A percentile compares a stretch with the other conserved stretches of the same genome.
Evolutionary conservation across 30 jellyfish, hydroid and myxozoan species (phyloP).

Genomic region (Pseudorhiza aurosa): DNA sequence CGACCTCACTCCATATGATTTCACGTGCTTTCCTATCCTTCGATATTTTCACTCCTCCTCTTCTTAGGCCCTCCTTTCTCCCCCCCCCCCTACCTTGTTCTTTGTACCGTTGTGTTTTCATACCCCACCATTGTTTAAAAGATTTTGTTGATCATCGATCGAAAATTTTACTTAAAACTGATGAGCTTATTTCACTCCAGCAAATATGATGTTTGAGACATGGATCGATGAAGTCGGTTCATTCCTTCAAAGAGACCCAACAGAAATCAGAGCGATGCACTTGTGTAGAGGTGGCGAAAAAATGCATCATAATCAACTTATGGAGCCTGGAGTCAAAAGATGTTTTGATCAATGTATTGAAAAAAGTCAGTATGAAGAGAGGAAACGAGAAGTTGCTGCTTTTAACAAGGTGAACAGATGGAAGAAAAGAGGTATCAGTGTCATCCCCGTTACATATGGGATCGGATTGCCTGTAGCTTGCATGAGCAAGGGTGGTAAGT

Average conservation of each 20-base stretch:
- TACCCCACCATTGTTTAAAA: no score
- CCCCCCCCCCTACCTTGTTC: not conserved
- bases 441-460: conserved; percentile 28
- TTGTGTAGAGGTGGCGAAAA: conserved; percentile 10
- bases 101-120: not conserved
- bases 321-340: conserved; percentile 20
- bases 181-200: not conserved
- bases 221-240: conserved; percentile 25
- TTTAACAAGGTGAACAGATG: conserved; percentile 13
- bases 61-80: not conserved
- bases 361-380: conserved; percentile 8
- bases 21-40: not conserved
- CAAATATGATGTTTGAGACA: conserved; percentile 22
- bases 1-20: no score
- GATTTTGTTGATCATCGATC: no score
- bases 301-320: conserved; percentile 24
- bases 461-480: not conserved
- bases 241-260: conserved; percentile 21
- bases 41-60: not conserved
- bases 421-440: conserved; percentile 38
- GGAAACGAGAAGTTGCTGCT: not conserved
- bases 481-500: conserved; percentile 36
- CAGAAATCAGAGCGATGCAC: conserved; percentile 28
- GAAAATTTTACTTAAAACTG: not conserved
- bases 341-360: conserved; percentile 40